A percentile compares a stretch with the other conserved stretches of the same genome.
phyloP scores from a whole-genome alignment of 2,797 vertebrate species.

The Clarias fuscus region DNA sequence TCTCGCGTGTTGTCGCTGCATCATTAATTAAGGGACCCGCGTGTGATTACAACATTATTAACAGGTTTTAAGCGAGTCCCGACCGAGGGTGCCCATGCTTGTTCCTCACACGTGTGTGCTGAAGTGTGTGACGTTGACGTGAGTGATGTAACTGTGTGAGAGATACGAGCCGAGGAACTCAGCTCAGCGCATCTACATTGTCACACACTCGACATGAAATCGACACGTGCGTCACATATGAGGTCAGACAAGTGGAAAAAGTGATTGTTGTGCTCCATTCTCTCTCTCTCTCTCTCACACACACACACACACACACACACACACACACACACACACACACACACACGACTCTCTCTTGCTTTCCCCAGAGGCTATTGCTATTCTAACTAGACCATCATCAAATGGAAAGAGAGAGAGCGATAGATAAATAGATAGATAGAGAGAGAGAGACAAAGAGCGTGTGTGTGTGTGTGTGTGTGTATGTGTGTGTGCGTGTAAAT shows the following conservation, averaged over 20 bases:
- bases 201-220: slow-evolving; percentile 28
- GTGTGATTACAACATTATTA: background rate
- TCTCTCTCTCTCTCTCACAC: slow-evolving; percentile 1
- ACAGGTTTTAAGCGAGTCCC: background rate
- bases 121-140: background rate
- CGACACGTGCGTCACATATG: slow-evolving; percentile 43
- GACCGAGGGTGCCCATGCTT: background rate
- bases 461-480: slow-evolving; percentile 18
- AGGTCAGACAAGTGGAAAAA: slow-evolving; percentile 48
- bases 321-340: background rate
- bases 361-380: slow-evolving; percentile 40
- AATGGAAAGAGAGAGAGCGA: background rate
- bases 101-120: background rate
- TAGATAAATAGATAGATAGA: too few species aligned
- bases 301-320: slow-evolving; percentile 19
- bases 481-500: background rate
- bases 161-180: background rate
- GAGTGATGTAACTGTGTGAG: background rate
- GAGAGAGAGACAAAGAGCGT: background rate
- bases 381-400: slow-evolving; percentile 41
- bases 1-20: background rate
- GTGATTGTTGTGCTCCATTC: slow-evolving; percentile 1
- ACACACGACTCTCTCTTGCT: background rate
- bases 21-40: background rate
- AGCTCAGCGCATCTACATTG: background rate